A percentile compares a stretch with the other conserved stretches of the same genome.
These are phyloP conservation scores for Keiferia lycopersicella DNA, from an alignment of 2,888 invertebrate species.

Conservation along the genomic window DNA sequence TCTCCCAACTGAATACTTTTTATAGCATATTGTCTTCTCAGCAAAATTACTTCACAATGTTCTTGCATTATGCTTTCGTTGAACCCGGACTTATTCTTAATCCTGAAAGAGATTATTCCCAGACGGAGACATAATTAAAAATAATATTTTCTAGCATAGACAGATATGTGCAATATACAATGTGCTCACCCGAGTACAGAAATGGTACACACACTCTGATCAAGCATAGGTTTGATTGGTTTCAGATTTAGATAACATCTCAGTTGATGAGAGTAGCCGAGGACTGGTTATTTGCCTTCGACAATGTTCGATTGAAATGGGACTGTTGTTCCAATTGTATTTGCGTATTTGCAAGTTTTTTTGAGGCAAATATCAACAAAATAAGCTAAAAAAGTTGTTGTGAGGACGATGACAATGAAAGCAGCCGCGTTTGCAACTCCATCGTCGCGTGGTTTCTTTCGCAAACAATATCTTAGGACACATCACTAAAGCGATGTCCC, in stretches of 20 bases:
- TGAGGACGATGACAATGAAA: neutral
- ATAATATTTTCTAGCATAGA: too few species aligned
- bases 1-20: neutral
- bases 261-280: neutral
- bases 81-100: too few species aligned
- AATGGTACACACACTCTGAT: neutral
- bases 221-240: neutral
- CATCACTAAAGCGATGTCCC: neutral
- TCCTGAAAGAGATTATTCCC: too few species aligned
- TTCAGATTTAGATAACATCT: constrained; percentile 1
- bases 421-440: neutral
- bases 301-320: neutral
- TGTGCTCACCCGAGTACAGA: neutral
- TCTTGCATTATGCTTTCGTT: too few species aligned
- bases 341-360: neutral
- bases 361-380: neutral
- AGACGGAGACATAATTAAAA: too few species aligned
- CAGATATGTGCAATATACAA: too few species aligned
- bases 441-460: neutral
- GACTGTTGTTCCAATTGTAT: neutral
- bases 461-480: neutral
- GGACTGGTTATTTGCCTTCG: neutral
- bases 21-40: neutral
- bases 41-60: too few species aligned
- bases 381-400: neutral